Base-by-base conservation (phyloP, 1,140 invertebrate genomes). In the Drosophila repleta region DNA sequence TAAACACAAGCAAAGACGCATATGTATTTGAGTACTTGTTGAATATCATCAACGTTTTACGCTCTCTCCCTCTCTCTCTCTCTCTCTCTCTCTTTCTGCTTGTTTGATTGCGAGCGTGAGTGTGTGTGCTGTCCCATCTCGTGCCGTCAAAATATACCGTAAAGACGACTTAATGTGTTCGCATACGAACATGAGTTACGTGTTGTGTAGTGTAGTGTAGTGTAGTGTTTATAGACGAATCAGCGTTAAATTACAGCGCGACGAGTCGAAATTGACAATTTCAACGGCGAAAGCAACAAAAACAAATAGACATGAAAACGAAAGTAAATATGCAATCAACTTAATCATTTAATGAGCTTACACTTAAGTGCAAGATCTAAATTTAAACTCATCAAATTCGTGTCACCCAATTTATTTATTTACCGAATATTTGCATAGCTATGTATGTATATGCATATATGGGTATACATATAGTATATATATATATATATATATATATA, bases 271-370 rank as follows among this genome's bases (percentile, higher is more conserved):
- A 56, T 51, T n/a, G 24, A 18, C n/a, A 53, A 56, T 15, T 18
- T 39, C 11, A 15, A 15, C 53, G 5, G 52, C 10, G 41, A 35
- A 13, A 48, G 24, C 52, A 68, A 75, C 52, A 81, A 75, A 29
- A 51, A 51, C 24, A 32, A 17, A 32, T 35, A 29, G 77, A 89
- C 56, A 88, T 89, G 84, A 79, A 88, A 76, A 84, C 79, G 66
- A 89, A 89, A 88, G 84, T 88, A 88, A 88, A 88, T 89, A 89
- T 79, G 15, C 49, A 52, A 74, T 62, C 18, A 79, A 56, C 32
- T 69, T 57, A 73, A 76, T 35, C 70, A 55, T 21, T 79, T 60
- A 51, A 71, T 68, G 21, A 45, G 29, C 32, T 46, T 15, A 46
- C 18, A 18, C 17, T 24, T n/a, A 29, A 29, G 17, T 13, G 5